Evolutionary conservation across 2,797 vertebrate species (phyloP), one percentile per base, ranked within the genome.

Genomic region (Neosalanx taihuensis): DNA sequence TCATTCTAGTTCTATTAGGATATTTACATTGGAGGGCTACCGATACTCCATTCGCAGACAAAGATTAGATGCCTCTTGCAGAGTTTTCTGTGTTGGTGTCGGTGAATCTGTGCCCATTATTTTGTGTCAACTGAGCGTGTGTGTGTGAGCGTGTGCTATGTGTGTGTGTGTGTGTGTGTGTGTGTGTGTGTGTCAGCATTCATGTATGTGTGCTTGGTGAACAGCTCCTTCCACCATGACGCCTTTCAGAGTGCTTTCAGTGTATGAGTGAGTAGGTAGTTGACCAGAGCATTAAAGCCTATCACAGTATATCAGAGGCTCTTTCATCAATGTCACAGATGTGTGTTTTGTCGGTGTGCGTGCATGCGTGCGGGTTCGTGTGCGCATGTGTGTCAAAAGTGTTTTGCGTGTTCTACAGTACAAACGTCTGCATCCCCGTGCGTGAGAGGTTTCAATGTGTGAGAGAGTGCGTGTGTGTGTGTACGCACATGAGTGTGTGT

Each of bases 291-390:
- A 78, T 77, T 79, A 76, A 79, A 72, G 13, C 74, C 72, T 74
- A 81, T 74, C 70, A 66, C 33, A 69, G 78, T 66, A 49, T 29
- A 59, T 72, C 74, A 76, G 64, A 79, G 37, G 71, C 75, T 64
- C 33, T 31, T 31, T 2, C 0, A 53, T 84, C 65, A 72, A 2
- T 68, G 69, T 73, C 73, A 46, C 74, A 65, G 58, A 3, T 56
- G 59, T 69, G 70, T 69, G 65, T 74, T 71, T 69, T 23, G 10
- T n/a, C n/a, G 17, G 51, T 41, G 29, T 59, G 29, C 58, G n/a
- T 58, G 15, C 37, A 37, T 72, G 18, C 62, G 46, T 71, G 63
- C 58, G 63, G 35, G 59, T 46, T 56, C 53, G 49, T 57, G 66
- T 61, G 66, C 63, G 20, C 26, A 31, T 6, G 57, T 53, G 64